Evolutionary conservation across 2,888 invertebrate genomes (phyloP).

Genomic region (Venusia cambrica): DNA sequence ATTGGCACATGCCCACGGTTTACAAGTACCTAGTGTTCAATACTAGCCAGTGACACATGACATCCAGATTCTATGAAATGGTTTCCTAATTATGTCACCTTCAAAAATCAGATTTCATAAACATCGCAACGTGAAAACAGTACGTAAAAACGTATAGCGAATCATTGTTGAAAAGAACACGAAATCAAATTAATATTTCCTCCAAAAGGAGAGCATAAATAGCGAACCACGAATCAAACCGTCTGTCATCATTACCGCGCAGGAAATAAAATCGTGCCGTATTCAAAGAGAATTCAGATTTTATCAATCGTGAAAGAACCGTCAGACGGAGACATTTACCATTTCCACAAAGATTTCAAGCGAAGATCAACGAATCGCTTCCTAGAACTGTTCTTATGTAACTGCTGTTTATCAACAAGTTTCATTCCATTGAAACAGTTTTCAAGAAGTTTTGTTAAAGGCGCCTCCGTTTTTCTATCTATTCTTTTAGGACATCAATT

Average conservation of each 20-base stretch:
- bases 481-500: no score
- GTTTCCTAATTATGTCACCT: no score
- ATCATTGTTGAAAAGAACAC: not conserved
- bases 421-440: not conserved
- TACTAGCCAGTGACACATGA: no score
- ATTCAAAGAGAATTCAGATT: slow-evolving; percentile 17
- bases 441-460: not conserved
- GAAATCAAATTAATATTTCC: slow-evolving; percentile 2
- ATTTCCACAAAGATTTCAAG: not conserved
- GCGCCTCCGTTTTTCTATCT: no score
- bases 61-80: no score
- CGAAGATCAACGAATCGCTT: not conserved
- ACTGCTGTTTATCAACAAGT: slow-evolving; percentile 4
- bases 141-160: no score
- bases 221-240: slow-evolving; percentile 16
- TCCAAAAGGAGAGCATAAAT: slow-evolving; percentile 15
- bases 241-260: slow-evolving; percentile 21
- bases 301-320: slow-evolving; percentile 6
- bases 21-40: no score
- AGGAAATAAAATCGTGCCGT: slow-evolving; percentile 16
- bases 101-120: no score
- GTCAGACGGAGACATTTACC: slow-evolving; percentile 1
- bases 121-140: no score
- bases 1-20: no score
- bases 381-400: slow-evolving; percentile 1